These are phyloP conservation scores for Morinoia aosen DNA, from an alignment of 2,888 invertebrate species.

Conservation along the genomic window DNA sequence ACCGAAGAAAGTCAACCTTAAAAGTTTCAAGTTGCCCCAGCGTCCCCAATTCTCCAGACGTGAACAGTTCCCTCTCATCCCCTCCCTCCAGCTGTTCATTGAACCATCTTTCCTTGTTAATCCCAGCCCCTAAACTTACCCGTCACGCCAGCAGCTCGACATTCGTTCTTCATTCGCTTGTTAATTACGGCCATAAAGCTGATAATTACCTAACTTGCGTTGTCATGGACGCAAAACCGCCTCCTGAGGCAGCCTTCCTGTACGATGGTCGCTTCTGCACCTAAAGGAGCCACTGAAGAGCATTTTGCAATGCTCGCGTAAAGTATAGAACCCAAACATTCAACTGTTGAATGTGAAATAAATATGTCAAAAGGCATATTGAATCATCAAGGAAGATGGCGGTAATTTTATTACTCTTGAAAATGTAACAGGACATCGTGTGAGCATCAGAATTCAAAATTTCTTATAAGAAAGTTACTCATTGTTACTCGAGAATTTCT, in stretches of 20 bases:
- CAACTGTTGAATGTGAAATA: background rate
- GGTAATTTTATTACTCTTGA: background rate
- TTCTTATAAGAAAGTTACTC: no score
- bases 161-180: background rate
- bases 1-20: no score
- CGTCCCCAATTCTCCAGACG: no score
- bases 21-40: no score
- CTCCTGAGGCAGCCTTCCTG: background rate
- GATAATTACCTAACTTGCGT: background rate
- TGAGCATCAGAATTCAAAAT: background rate
- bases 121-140: background rate
- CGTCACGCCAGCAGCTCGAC: background rate
- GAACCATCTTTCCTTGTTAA: background rate
- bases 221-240: background rate
- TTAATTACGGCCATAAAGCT: background rate
- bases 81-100: background rate
- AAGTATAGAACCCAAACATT: background rate
- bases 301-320: background rate
- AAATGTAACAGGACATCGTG: background rate
- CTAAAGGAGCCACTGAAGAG: background rate
- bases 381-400: background rate
- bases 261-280: background rate
- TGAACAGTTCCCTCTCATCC: background rate
- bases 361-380: background rate
- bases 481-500: no score